phyloP scores from a whole-genome alignment of 2,113 vertebrate species.

The Acrocephalus kingi region DNA sequence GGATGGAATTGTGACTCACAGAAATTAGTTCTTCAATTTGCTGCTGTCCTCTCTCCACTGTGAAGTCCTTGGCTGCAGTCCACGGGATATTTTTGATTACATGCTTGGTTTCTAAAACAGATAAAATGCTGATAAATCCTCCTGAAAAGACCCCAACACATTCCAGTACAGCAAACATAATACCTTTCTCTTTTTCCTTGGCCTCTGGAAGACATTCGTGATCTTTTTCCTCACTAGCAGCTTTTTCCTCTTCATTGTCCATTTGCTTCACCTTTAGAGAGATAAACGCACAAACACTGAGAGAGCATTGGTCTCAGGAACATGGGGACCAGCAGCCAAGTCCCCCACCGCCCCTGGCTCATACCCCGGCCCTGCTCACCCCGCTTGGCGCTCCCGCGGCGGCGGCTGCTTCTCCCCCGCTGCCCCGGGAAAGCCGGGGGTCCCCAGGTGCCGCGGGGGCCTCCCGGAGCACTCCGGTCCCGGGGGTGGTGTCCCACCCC shows the following conservation, averaged over 20 bases:
- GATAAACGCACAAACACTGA: not conserved
- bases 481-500: not conserved
- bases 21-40: slow-evolving; percentile 13
- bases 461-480: not conserved
- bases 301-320: not conserved
- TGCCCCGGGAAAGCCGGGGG: not conserved
- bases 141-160: not conserved
- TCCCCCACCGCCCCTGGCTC: not conserved
- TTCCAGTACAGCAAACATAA: not conserved
- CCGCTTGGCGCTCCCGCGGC: not conserved
- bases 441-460: not conserved
- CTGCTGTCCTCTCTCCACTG: not conserved
- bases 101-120: not conserved
- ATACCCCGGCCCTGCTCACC: not conserved
- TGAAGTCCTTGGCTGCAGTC: not conserved
- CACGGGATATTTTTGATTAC: not conserved
- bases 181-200: not conserved
- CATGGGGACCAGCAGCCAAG: not conserved
- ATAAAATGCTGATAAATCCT: not conserved
- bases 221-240: not conserved
- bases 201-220: not conserved
- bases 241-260: not conserved
- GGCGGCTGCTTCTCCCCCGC: not conserved
- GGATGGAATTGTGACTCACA: not conserved
- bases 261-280: not conserved